Percentiles rank a stretch among this genome's conserved stretches.
phyloP scores from a whole-genome alignment of 1,140 invertebrate genomes.

The Danaus plexippus region DNA sequence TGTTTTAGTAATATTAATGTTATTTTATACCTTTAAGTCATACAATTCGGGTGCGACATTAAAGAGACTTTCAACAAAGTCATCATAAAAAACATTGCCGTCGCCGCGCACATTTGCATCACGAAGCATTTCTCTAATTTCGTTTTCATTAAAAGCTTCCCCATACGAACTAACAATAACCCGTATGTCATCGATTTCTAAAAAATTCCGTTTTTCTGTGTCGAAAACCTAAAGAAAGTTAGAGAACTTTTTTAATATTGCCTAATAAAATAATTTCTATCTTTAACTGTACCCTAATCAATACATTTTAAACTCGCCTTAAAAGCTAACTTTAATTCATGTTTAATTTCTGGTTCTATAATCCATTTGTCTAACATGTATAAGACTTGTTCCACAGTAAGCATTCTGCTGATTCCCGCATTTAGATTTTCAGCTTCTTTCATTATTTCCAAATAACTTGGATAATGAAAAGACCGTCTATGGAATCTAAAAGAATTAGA shows the following conservation, averaged over 20 bases:
- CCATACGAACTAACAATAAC: constrained; percentile 42
- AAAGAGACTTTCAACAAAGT: constrained; percentile 57
- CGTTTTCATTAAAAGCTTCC: constrained; percentile 37
- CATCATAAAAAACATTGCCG: constrained; percentile 53
- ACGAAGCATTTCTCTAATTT: constrained; percentile 46
- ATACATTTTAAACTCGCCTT: constrained; percentile 25
- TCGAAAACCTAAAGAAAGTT: constrained; percentile 47
- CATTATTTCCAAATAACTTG: constrained; percentile 57
- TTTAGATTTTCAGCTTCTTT: constrained; percentile 42
- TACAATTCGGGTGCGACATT: constrained; percentile 51
- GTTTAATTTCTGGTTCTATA: constrained; percentile 40
- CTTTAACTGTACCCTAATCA: neutral
- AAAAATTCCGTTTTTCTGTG: constrained; percentile 49
- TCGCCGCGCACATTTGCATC: constrained; percentile 58
- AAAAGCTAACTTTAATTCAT: constrained; percentile 54
- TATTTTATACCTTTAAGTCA: constrained; percentile 32
- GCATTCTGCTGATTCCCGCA: constrained; percentile 35
- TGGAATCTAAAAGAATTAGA: constrained; percentile 40
- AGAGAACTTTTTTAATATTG: neutral
- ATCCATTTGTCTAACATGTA: constrained; percentile 51
- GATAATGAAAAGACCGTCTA: constrained; percentile 50
- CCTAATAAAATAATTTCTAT: neutral
- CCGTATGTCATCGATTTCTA: constrained; percentile 53
- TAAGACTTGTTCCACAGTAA: constrained; percentile 53
- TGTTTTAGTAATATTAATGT: too few species aligned